Evolutionary conservation across 2,888 invertebrate genomes (phyloP), one percentile per base, ranked within the genome.

Genomic region (Melieria picta): DNA sequence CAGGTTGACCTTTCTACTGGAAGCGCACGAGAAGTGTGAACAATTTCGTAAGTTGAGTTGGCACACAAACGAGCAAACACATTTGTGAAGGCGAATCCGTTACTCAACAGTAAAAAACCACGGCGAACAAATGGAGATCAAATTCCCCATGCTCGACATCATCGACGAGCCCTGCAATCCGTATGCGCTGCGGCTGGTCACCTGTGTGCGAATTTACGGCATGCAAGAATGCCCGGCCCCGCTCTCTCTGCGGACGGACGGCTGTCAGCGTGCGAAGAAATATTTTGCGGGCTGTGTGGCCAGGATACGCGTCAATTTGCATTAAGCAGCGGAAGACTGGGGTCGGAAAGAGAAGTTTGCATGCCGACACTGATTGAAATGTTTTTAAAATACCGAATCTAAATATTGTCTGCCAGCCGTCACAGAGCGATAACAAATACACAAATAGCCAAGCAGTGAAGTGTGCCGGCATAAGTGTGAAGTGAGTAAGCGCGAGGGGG

Each of bases 161-260:
- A 76, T 81, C 45, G 73, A 72, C 58, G 72, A 78, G 9, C 13
- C 65, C 4, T 81, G 81, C 69, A 76, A 76, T 16, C 76, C 80
- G 5, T 80, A 76, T 46, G 65, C 80, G n/a, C 63, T 77, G 62
- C 78, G 77, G 61, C 64, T 81, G 42, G 80, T 78, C 70, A 76
- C 77, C 57, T 81, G 81, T 63, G 64, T 80, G 47, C 78, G 80
- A 43, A 77, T 81, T 9, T 72, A 73, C n/a, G 77, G 76, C 7
- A 80, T 80, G 80, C 81, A 81, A 62, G 76, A 79, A 45, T 81
- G 80, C 65, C 80, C 80, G 13, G 11, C 42, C 42, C 11, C 50
- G 30, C 79, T 79, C 65, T 77, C 69, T 58, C 47, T 72, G 73
- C 46, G 75, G 64, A 76, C 71, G 58, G n/a, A 45, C 9, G 75